Percentiles rank a stretch among this genome's conserved stretches.
These are phyloP conservation scores for Smutsia temminckii DNA, from an alignment of 2,797 vertebrate genomes.

Conservation along the genomic window DNA sequence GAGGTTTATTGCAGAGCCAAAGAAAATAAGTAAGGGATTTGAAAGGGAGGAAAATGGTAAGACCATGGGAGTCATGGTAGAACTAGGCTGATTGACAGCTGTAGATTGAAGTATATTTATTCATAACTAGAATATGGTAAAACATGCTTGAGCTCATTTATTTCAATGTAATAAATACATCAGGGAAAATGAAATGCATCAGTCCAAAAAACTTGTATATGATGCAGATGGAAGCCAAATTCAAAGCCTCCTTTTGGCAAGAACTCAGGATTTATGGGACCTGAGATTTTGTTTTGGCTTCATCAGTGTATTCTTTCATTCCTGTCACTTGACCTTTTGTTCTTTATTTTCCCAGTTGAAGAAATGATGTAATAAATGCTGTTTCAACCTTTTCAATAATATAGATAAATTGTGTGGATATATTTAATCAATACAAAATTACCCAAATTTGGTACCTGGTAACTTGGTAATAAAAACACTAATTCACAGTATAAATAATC, in stretches of 20 bases:
- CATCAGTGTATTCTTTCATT: neutral
- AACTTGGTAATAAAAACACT: neutral
- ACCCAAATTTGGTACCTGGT: neutral
- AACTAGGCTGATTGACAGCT: neutral
- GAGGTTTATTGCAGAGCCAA: neutral
- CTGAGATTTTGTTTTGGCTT: neutral
- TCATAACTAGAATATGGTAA: neutral
- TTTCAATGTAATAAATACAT: neutral
- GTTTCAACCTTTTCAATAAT: neutral
- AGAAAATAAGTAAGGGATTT: neutral
- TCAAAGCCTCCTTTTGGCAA: neutral
- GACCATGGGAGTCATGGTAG: no score
- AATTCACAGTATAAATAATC: neutral
- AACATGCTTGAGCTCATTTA: neutral
- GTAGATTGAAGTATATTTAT: neutral
- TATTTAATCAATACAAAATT: neutral
- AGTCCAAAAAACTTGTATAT: neutral
- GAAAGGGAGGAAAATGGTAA: neutral
- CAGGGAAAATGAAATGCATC: neutral
- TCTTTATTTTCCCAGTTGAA: slow-evolving; percentile 2
- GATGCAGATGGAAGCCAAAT: neutral
- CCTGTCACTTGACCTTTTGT: neutral
- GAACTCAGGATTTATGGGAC: neutral
- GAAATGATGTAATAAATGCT: neutral
- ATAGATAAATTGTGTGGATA: neutral